phyloP scores from a whole-genome alignment of 2,113 vertebrate genomes.

The Theristicus caerulescens region DNA sequence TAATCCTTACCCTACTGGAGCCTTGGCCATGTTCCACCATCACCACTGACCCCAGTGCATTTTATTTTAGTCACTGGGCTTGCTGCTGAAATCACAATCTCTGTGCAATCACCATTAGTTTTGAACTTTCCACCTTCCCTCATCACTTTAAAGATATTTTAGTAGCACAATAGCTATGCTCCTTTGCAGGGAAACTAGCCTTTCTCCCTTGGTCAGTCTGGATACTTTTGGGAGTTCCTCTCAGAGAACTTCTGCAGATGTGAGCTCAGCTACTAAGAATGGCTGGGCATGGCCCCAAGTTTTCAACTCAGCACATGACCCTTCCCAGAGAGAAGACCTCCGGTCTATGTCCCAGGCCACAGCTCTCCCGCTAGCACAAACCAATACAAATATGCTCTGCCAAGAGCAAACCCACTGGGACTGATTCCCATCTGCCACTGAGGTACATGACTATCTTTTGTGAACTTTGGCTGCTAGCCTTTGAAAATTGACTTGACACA shows the following conservation, averaged over 20 bases:
- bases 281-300: slow-evolving; percentile 11
- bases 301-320: slow-evolving; percentile 32
- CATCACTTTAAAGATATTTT: neutral
- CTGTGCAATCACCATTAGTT: neutral
- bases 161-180: neutral
- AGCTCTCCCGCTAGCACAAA: neutral
- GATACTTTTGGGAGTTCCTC: slow-evolving; percentile 13
- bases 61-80: neutral
- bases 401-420: neutral
- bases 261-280: slow-evolving; percentile 54
- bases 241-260: slow-evolving; percentile 30
- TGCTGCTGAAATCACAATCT: neutral
- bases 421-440: neutral
- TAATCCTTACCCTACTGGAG: neutral
- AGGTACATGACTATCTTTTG: neutral
- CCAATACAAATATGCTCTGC: neutral
- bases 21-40: neutral
- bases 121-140: neutral
- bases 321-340: slow-evolving; percentile 43
- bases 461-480: slow-evolving; percentile 14
- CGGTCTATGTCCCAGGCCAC: slow-evolving; percentile 24
- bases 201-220: rapidly evolving
- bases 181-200: neutral
- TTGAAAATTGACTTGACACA: neutral
- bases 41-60: neutral